Percentiles rank a stretch among this genome's conserved stretches.
Evolutionary conservation across 2,113 vertebrate species (phyloP).

Genomic region (Isichthys henryi): DNA sequence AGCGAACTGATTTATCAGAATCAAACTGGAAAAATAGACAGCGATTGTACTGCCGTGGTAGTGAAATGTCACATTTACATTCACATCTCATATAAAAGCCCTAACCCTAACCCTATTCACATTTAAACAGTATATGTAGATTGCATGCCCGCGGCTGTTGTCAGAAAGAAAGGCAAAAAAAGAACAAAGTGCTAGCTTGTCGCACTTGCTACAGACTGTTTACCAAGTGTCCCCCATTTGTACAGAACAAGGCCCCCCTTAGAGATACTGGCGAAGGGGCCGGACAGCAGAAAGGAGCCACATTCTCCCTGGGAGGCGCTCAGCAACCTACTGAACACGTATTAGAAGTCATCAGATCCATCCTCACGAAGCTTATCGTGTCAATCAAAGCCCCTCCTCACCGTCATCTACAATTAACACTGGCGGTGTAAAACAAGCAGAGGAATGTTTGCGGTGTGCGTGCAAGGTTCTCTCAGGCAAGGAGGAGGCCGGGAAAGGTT

Average conservation of each 20-base stretch:
- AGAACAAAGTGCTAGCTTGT: not conserved
- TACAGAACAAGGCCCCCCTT: not conserved
- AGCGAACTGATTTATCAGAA: not conserved
- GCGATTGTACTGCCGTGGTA: not conserved
- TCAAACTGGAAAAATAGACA: not conserved
- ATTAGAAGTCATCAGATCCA: not conserved
- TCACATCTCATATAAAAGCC: not conserved
- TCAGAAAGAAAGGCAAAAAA: not conserved
- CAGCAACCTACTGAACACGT: not conserved
- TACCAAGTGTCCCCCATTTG: not conserved
- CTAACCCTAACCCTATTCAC: no score
- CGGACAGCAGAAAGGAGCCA: not conserved
- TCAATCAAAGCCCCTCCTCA: not conserved
- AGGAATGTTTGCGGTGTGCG: not conserved
- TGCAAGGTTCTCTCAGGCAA: not conserved
- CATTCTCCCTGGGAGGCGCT: not conserved
- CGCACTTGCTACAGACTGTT: not conserved
- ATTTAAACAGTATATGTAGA: not conserved
- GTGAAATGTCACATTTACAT: not conserved
- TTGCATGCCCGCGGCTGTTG: not conserved
- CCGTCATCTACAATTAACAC: not conserved
- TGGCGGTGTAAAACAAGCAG: not conserved
- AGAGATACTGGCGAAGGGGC: not conserved
- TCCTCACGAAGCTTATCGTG: not conserved
- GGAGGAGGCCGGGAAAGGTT: slow-evolving; percentile 6